Percentiles rank a stretch among this genome's conserved stretches.
Evolutionary conservation across 2,797 vertebrate species (phyloP).

Genomic region (Ambastaia sidthimunki): DNA sequence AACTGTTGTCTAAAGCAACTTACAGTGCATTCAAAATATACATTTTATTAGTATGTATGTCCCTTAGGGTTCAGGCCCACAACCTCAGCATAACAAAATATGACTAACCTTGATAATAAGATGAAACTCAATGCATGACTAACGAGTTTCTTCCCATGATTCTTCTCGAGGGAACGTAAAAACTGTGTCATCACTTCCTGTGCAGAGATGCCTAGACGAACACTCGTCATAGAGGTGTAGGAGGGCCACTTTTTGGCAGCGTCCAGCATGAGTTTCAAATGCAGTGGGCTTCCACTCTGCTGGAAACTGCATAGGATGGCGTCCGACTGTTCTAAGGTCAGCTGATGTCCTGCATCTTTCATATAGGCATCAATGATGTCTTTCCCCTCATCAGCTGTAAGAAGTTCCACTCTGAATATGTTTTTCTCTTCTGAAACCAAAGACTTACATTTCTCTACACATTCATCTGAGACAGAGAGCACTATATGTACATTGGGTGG

Average conservation of each 20-base stretch:
- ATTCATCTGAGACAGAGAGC: constrained; percentile 71
- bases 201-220: constrained; percentile 63
- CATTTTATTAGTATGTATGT: too few species aligned
- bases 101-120: constrained; percentile 72
- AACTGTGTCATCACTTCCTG: constrained; percentile 72
- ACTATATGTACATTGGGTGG: constrained; percentile 79
- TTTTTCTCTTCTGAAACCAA: constrained; percentile 52
- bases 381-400: constrained; percentile 70
- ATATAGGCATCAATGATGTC: constrained; percentile 74
- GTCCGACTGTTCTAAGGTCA: constrained; percentile 71
- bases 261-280: constrained; percentile 77
- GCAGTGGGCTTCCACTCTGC: constrained; percentile 72
- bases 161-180: constrained; percentile 76
- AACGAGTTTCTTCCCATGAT: constrained; percentile 78
- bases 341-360: constrained; percentile 34
- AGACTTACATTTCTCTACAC: constrained; percentile 63
- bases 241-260: constrained; percentile 78
- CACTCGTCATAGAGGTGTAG: constrained; percentile 63
- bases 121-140: constrained; percentile 78
- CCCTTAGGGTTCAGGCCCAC: too few species aligned
- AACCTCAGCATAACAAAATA: not conserved
- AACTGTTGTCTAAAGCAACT: not conserved
- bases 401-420: constrained; percentile 73
- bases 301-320: constrained; percentile 71
- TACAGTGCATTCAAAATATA: too few species aligned